Conservation (phyloP, 2,797 vertebrate species). For the Acomys russatus region DNA sequence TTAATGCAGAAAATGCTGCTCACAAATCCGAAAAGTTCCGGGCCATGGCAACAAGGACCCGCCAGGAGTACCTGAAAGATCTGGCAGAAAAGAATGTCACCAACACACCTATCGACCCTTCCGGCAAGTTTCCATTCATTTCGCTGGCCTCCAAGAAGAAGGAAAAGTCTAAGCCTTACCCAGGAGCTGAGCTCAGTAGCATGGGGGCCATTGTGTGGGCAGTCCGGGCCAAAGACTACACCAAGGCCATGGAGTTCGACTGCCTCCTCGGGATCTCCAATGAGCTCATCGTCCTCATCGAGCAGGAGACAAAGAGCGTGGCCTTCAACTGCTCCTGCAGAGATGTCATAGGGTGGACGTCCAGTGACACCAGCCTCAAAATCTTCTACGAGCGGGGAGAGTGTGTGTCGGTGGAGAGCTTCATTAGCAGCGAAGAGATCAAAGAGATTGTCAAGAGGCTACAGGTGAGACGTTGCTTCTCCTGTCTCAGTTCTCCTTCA, state of each 20-base stretch:
- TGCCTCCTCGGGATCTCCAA: conserved; percentile 96
- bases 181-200: conserved; percentile 95
- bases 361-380: conserved; percentile 95
- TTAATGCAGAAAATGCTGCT: conserved; percentile 98
- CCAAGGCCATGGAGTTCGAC: conserved; percentile 95
- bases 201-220: conserved; percentile 96
- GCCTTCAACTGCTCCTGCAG: conserved; percentile 97
- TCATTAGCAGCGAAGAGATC: conserved; percentile 96
- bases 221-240: conserved; percentile 96
- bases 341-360: conserved; percentile 98
- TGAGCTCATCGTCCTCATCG: conserved; percentile 96
- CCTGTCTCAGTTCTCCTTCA: neutral
- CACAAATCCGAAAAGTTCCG: conserved; percentile 99
- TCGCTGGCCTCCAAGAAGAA: conserved; percentile 97
- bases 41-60: conserved; percentile 97
- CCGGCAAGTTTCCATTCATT: conserved; percentile 98
- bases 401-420: conserved; percentile 96
- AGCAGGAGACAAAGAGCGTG: conserved; percentile 95
- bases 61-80: conserved; percentile 98
- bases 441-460: conserved; percentile 97
- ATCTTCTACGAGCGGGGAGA: conserved; percentile 98
- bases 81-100: conserved; percentile 98
- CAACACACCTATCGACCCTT: conserved; percentile 95
- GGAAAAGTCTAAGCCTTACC: conserved; percentile 95
- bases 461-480: conserved; percentile 92